phyloP scores from a whole-genome alignment of 1,140 invertebrate species.

The Cyclina sinensis region DNA sequence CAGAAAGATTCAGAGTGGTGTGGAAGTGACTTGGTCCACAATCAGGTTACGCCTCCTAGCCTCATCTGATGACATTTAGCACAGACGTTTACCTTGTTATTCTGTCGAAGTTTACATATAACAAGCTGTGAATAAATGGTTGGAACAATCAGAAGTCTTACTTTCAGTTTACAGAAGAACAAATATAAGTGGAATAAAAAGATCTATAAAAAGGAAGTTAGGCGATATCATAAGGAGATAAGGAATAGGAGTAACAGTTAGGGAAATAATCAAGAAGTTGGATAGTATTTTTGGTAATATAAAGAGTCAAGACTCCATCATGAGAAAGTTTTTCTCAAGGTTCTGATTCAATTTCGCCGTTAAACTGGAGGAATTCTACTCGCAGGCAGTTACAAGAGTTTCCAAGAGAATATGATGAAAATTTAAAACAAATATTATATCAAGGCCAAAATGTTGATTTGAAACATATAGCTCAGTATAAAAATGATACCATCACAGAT shows the following conservation, averaged over 20 bases:
- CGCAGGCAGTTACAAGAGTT: neutral
- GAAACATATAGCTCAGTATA: conserved; percentile 15
- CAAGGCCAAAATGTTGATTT: neutral
- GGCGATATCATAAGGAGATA: neutral
- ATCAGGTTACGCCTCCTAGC: no score
- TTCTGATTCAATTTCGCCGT: neutral
- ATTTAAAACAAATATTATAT: conserved; percentile 13
- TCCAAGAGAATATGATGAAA: neutral
- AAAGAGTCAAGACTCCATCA: neutral
- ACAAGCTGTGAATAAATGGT: no score
- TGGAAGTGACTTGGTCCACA: no score
- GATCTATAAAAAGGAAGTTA: neutral
- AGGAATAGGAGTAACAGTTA: neutral
- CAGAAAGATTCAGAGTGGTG: no score
- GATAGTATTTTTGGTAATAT: conserved; percentile 10
- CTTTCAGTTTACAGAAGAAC: neutral
- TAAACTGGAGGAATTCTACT: conserved; percentile 14
- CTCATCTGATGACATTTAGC: no score
- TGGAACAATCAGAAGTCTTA: no score
- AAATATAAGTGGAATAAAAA: neutral
- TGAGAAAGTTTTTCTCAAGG: conserved; percentile 20
- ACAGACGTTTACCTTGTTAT: no score
- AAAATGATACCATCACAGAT: conserved; percentile 7
- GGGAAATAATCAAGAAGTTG: conserved; percentile 8
- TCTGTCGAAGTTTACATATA: no score